Evolutionary conservation across 2,113 vertebrate species (phyloP).

Genomic region (Thalassoma bifasciatum): DNA sequence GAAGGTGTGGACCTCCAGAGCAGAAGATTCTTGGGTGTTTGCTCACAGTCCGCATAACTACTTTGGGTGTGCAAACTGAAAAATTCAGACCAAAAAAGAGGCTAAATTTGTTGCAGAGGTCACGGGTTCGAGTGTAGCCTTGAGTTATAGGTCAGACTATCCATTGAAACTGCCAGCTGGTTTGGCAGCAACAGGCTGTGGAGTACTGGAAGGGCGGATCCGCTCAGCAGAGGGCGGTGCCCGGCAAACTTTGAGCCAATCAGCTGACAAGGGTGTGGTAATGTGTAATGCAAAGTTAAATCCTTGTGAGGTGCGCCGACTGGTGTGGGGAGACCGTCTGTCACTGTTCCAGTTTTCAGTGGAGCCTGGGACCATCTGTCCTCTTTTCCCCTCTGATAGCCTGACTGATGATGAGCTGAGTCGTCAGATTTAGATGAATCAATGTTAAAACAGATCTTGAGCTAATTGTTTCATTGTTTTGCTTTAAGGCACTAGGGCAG

Average conservation of each 20-base stretch:
- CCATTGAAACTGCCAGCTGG: constrained; percentile 52
- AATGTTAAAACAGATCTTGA: background rate
- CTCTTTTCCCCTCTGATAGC: background rate
- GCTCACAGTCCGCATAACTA: constrained; percentile 24
- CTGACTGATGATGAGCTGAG: background rate
- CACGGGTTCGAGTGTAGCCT: background rate
- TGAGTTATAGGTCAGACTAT: background rate
- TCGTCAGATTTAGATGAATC: background rate
- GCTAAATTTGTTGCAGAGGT: constrained; percentile 32
- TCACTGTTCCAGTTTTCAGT: constrained; percentile 27
- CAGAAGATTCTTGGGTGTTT: constrained; percentile 14
- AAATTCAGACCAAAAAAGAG: background rate
- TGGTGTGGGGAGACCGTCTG: constrained; percentile 62
- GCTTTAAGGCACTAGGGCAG: background rate
- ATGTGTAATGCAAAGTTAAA: constrained; percentile 38
- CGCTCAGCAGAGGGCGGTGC: constrained; percentile 60
- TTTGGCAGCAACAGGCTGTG: constrained; percentile 67
- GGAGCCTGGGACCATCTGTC: background rate
- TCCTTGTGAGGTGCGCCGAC: constrained; percentile 76
- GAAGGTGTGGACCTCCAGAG: constrained; percentile 16
- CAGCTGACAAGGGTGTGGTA: constrained; percentile 64
- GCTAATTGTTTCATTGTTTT: background rate
- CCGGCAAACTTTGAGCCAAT: constrained; percentile 82
- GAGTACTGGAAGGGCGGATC: constrained; percentile 49
- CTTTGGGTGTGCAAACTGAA: background rate